Conservation (phyloP, 2,888 invertebrate species). For the Nephrotoma appendiculata region DNA sequence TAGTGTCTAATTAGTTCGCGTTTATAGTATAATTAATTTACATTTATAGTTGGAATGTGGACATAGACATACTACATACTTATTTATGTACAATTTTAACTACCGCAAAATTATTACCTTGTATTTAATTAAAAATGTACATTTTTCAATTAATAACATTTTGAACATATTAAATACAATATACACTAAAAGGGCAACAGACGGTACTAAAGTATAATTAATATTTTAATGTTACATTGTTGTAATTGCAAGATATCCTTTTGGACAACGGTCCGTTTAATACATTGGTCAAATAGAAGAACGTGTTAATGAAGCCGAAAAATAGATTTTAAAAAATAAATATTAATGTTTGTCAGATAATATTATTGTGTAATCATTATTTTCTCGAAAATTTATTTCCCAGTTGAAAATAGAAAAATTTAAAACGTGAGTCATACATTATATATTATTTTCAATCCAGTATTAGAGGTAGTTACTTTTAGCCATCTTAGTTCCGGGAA, state of each 20-base stretch:
- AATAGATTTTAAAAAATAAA: background rate
- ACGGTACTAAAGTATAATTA: too few relatives aligned
- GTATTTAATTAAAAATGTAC: background rate
- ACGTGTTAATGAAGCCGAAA: background rate
- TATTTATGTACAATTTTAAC: background rate
- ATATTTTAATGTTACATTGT: too few relatives aligned
- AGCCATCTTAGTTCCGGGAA: background rate
- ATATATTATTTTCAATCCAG: background rate
- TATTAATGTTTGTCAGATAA: background rate
- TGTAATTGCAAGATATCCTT: too few relatives aligned
- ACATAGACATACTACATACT: background rate
- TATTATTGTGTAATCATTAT: background rate
- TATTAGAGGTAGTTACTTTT: background rate
- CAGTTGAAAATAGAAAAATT: background rate
- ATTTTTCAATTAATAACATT: background rate
- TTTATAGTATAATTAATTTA: too few relatives aligned
- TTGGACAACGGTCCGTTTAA: too few relatives aligned
- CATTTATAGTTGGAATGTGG: too few relatives aligned
- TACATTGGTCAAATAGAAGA: too few relatives aligned
- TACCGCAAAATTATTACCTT: background rate
- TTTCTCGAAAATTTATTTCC: background rate
- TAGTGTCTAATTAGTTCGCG: background rate
- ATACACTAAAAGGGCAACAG: too few relatives aligned
- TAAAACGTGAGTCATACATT: background rate
- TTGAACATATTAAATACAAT: too few relatives aligned